Conservation (phyloP, 2,113 vertebrate genomes). For the Saiga tatarica region DNA sequence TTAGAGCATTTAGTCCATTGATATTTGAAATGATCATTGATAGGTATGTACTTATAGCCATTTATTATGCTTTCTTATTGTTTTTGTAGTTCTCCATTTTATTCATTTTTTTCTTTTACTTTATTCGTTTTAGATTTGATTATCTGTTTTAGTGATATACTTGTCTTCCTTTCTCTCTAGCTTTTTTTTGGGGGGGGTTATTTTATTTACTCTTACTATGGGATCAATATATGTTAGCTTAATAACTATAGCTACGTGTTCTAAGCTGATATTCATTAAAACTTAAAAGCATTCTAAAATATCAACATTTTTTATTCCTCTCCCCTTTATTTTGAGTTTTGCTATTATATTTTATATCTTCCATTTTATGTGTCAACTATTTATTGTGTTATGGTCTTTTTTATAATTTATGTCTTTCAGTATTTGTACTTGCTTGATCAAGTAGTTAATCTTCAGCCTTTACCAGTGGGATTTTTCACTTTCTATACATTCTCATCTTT, state of each 20-base stretch:
- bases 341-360: neutral
- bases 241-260: neutral
- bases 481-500: neutral
- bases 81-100: neutral
- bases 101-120: neutral
- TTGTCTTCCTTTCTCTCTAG: neutral
- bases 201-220: neutral
- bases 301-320: neutral
- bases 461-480: neutral
- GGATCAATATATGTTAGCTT: neutral
- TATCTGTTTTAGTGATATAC: neutral
- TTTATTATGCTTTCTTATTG: neutral
- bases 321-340: neutral
- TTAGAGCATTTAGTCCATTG: neutral
- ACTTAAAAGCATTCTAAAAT: neutral
- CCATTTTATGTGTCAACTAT: neutral
- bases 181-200: too few relatives aligned
- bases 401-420: neutral
- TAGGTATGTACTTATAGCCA: neutral
- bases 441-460: neutral
- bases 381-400: neutral
- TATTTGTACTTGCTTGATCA: neutral
- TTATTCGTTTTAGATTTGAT: neutral
- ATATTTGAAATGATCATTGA: neutral
- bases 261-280: neutral